Percentiles rank a stretch among this genome's conserved stretches.
These are phyloP conservation scores for Chaetops frenatus DNA, from an alignment of 2,113 vertebrate species.

Conservation along the genomic window DNA sequence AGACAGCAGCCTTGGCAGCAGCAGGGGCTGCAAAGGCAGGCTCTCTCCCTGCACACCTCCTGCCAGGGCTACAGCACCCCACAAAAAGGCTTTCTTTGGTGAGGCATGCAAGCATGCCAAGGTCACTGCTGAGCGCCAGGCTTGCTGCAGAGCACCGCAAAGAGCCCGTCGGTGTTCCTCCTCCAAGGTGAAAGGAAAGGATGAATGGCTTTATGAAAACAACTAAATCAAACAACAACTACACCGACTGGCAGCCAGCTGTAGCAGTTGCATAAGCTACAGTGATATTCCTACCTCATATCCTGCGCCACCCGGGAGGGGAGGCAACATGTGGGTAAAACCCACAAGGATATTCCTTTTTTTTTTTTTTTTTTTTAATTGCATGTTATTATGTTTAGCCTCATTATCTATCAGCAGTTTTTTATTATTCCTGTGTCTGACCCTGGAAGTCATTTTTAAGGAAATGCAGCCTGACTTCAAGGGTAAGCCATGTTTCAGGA, in stretches of 20 bases:
- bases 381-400: background rate
- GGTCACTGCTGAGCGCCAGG: background rate
- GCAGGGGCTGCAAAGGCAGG: background rate
- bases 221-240: conserved; percentile 17
- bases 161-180: background rate
- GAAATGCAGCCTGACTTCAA: background rate
- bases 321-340: background rate
- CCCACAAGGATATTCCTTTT: background rate
- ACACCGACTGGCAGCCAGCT: background rate
- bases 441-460: background rate
- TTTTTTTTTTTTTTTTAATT: background rate
- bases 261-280: background rate
- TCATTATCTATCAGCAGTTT: background rate
- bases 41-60: background rate
- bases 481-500: background rate
- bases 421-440: background rate
- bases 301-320: background rate
- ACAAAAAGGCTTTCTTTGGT: background rate
- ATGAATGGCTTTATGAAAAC: background rate
- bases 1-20: background rate
- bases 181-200: conserved; percentile 26
- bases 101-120: accelerated
- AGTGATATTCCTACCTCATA: background rate
- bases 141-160: background rate
- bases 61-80: background rate